Evolutionary conservation across 2,113 vertebrate genomes (phyloP), one percentile per base, ranked within the genome.

Genomic region (Labrus mixtus): DNA sequence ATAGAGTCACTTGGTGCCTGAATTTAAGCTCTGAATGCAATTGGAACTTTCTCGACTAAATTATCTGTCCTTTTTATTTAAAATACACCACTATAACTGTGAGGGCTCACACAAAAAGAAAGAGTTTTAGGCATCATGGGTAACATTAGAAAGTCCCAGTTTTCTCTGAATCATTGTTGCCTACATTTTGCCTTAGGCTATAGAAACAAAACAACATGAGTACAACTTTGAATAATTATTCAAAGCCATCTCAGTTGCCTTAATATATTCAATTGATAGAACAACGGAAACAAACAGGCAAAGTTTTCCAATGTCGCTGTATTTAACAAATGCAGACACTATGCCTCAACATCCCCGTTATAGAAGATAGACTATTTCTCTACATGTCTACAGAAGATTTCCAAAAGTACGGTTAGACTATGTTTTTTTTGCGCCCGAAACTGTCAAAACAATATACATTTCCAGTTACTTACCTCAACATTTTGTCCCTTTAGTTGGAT

Each of bases 381-480:
- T 41, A n/a, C 2, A 41, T 2, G 39, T 41, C 39, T 9, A 1
- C 10, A 8, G 8, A 63, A 60, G 29, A 19, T 43, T 29, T 60
- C 0, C 9, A 41, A 73, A n/a, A 19, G 17, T 41, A 16, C 15
- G 25, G 51, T 50, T 25, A 10, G 41, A 11, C 12, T 0, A 1
- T 8, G 0, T 5, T 1, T 19, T 70, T 1, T 19, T 15, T n/a
- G 2, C 0, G 8, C 6, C 0, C 39, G 8, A 56, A 53, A 10
- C 2, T 53, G 16, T 3, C 15, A 17, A 33, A 43, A 1, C 46
- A 51, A n/a, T 1, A 51, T n/a, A n/a, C 1, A 10, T 48, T 20
- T 39, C 1, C 17, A 3, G 25, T 11, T 1, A 87, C 91, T 92
- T 66, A 93, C 93, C 90, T 57, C 8, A 8, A 80, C 88, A 91